These are phyloP conservation scores for Platygyra sinensis DNA, from an alignment of 64 coral and sea anemone species.

Conservation along the genomic window DNA sequence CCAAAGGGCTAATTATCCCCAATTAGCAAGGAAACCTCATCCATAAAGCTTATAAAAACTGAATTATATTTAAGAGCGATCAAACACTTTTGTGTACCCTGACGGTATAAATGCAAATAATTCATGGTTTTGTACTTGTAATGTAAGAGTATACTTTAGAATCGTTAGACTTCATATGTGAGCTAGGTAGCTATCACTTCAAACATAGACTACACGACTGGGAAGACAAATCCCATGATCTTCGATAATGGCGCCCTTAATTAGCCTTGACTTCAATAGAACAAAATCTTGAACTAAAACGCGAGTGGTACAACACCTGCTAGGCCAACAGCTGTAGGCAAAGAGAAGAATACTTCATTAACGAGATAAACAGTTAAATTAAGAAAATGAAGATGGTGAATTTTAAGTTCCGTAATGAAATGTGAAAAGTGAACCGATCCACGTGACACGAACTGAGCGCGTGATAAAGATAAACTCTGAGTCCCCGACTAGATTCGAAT, in stretches of 20 bases:
- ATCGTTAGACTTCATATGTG: background rate
- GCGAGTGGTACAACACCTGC: slow-evolving; percentile 28
- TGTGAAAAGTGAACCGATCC: too few relatives aligned
- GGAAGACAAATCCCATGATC: background rate
- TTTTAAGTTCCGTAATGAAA: too few relatives aligned
- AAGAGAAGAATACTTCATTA: slow-evolving; percentile 27
- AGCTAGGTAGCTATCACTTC: background rate
- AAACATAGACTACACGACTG: background rate
- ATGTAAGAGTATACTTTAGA: background rate
- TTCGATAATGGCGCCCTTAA: background rate
- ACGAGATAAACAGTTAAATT: background rate
- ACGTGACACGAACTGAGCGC: too few relatives aligned
- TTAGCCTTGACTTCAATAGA: background rate
- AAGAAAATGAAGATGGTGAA: too few relatives aligned
- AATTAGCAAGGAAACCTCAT: background rate
- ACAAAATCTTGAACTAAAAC: background rate
- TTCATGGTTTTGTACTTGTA: background rate
- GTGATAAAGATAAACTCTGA: too few relatives aligned
- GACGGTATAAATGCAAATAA: background rate
- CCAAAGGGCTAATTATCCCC: slow-evolving; percentile 10
- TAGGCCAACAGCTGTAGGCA: background rate
- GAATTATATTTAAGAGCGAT: background rate
- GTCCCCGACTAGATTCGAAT: too few relatives aligned
- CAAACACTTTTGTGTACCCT: background rate
- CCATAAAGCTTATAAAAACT: background rate